A percentile compares a stretch with the other conserved stretches of the same genome.
Evolutionary conservation across 2,888 invertebrate genomes (phyloP).

Genomic region (Cheilosia urbana): DNA sequence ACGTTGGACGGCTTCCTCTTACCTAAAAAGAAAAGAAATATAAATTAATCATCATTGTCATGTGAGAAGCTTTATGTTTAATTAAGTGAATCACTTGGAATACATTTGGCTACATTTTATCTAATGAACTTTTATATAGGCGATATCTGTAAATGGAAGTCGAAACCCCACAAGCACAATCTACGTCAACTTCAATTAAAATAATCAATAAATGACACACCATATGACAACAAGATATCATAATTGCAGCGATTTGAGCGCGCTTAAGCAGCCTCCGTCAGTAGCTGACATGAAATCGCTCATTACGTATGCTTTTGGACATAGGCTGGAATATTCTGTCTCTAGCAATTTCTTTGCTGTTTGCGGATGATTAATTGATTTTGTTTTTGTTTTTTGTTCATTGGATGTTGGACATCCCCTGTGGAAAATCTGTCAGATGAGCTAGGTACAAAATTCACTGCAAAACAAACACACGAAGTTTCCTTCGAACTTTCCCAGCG

Average conservation of each 20-base stretch:
- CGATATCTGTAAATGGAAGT: slow-evolving; percentile 19
- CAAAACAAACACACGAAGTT: neutral
- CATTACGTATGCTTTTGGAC: slow-evolving; percentile 46
- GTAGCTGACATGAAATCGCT: slow-evolving; percentile 38
- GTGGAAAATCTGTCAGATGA: slow-evolving; percentile 13
- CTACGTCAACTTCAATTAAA: slow-evolving; percentile 59
- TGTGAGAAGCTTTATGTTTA: slow-evolving; percentile 8
- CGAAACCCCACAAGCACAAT: slow-evolving; percentile 53
- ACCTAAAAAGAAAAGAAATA: slow-evolving; percentile 48
- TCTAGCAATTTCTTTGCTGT: neutral
- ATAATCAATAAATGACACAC: slow-evolving; percentile 53
- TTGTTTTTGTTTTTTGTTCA: neutral
- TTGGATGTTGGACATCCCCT: neutral
- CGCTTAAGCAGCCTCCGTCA: slow-evolving; percentile 25
- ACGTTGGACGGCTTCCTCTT: slow-evolving; percentile 4
- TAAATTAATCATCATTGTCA: slow-evolving; percentile 1
- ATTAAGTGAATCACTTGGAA: slow-evolving; percentile 23
- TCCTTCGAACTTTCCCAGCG: neutral
- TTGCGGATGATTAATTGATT: slow-evolving; percentile 32
- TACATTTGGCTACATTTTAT: slow-evolving; percentile 5
- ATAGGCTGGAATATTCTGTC: slow-evolving; percentile 47
- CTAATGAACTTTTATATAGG: slow-evolving; percentile 26
- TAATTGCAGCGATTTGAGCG: slow-evolving; percentile 55
- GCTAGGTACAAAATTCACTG: neutral
- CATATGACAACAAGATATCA: slow-evolving; percentile 37